These are phyloP conservation scores for Brachyptera putata DNA, from an alignment of 2,888 invertebrate species.

Conservation along the genomic window DNA sequence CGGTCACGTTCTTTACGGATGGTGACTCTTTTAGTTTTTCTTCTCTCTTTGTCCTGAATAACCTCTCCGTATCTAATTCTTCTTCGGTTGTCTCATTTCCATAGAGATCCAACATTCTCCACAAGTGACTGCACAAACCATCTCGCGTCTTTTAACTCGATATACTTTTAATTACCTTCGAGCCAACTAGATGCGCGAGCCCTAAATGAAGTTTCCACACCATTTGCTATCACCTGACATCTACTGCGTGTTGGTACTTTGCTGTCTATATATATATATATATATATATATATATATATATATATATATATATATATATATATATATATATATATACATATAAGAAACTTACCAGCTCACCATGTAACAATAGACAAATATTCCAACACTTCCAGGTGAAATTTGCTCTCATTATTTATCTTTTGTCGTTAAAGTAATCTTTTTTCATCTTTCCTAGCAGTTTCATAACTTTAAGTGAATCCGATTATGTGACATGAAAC, in stretches of 20 bases:
- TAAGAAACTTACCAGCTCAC: not conserved
- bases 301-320: too few species aligned
- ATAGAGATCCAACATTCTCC: not conserved
- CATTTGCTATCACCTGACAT: conserved; percentile 28
- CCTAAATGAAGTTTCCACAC: conserved; percentile 27
- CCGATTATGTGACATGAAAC: conserved; percentile 25
- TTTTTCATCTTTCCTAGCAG: conserved; percentile 17
- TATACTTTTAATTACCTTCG: conserved; percentile 28
- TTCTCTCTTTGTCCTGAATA: not conserved
- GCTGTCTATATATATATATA: too few species aligned
- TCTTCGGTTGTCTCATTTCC: conserved; percentile 8
- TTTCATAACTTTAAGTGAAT: conserved; percentile 24
- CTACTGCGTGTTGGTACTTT: too few species aligned
- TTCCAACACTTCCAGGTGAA: not conserved
- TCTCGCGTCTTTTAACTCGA: not conserved
- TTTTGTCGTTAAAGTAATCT: conserved; percentile 27
- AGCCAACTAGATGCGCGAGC: conserved; percentile 10
- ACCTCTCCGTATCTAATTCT: conserved; percentile 13
- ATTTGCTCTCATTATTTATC: conserved; percentile 13
- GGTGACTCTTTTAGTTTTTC: not conserved
- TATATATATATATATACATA: too few species aligned
- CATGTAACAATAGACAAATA: conserved; percentile 16
- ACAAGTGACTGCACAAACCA: not conserved
- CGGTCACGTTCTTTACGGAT: conserved; percentile 17
- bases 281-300: too few species aligned